Base-by-base conservation (phyloP, 2,888 invertebrate species). In the Hemistola chrysoprasaria region DNA sequence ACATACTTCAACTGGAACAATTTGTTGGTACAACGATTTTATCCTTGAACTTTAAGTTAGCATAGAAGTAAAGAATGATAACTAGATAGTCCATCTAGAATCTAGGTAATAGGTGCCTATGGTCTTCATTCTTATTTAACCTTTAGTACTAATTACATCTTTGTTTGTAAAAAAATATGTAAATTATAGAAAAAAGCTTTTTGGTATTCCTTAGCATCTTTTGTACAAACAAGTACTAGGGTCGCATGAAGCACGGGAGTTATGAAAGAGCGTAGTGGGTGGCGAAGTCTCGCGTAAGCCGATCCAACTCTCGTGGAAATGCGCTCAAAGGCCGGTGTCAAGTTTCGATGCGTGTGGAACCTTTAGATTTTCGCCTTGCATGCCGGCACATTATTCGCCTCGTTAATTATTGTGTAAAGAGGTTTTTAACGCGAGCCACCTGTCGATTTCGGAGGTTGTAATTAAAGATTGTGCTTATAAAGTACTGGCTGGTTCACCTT, bases 371-470 rank as follows among this genome's bases (percentile, higher is more conserved):
- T 87, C 83, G 86, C 73, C 75, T 80, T 72, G 76, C 70, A 84
- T 86, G 84, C 84, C 75, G 84, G 88, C 77, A 71, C 86, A 87
- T 88, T 88, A 86, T 87, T 80, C 85, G 80, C 84, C 76, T 82
- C 85, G 78, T 80, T 86, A 88, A 88, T 87, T 89, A 88, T 87
- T 76, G 73, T 78, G 70, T 44, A 39, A 44, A 77, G 62, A 65
- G 63, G 70, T 78, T 82, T 84, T 72, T 82, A 79, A 67, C 75
- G 67, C 78, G 71, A 68, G 79, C 82, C 86, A 86, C 88, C 88
- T 85, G 88, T 79, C 78, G 74, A 86, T 84, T 85, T 78, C 75
- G 72, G 65, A 50, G 68, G 72, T 66, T 69, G 79, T 79, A 84
- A 82, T 85, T 85, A 80, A 81, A 80, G 74, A 78, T 73, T 71